phyloP scores from a whole-genome alignment of 2,888 invertebrate species.

The Crioceris asparagi region DNA sequence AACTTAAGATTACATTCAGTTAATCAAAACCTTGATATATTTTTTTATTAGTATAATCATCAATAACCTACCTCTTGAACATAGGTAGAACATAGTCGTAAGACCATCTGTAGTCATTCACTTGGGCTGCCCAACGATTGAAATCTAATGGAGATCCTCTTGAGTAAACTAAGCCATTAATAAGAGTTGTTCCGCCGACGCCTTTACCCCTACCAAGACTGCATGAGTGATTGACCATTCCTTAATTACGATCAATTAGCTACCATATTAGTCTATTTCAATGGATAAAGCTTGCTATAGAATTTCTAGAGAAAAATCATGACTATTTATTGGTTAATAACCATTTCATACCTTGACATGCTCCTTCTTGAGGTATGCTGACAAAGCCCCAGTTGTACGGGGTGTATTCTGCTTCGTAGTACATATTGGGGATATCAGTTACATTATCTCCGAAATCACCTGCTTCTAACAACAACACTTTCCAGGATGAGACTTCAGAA shows the following conservation, averaged over 20 bases:
- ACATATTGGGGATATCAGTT: slow-evolving; percentile 47
- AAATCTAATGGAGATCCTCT: slow-evolving; percentile 40
- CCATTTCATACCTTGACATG: slow-evolving; percentile 38
- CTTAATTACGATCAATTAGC: slow-evolving; percentile 7
- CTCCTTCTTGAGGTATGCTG: slow-evolving; percentile 51
- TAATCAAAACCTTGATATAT: no score
- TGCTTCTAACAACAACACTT: slow-evolving; percentile 18
- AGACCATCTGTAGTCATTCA: slow-evolving; percentile 38
- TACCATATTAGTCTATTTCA: background rate
- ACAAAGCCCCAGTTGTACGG: slow-evolving; percentile 63
- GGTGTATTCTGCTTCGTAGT: slow-evolving; percentile 48
- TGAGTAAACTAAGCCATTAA: slow-evolving; percentile 43
- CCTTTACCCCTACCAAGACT: slow-evolving; percentile 40
- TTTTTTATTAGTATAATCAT: no score
- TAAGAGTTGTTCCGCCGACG: slow-evolving; percentile 40
- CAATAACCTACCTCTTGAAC: slow-evolving; percentile 11
- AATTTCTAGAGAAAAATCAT: no score
- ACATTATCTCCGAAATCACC: slow-evolving; percentile 24
- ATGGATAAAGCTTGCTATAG: no score
- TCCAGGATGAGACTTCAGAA: slow-evolving; percentile 15
- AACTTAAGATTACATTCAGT: no score
- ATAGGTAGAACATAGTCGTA: slow-evolving; percentile 46
- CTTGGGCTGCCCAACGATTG: slow-evolving; percentile 36
- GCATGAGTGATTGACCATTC: slow-evolving; percentile 20
- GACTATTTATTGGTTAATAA: no score